A percentile compares a stretch with the other conserved stretches of the same genome.
phyloP scores from a whole-genome alignment of 1,140 invertebrate species.

The Halictus rubicundus region DNA sequence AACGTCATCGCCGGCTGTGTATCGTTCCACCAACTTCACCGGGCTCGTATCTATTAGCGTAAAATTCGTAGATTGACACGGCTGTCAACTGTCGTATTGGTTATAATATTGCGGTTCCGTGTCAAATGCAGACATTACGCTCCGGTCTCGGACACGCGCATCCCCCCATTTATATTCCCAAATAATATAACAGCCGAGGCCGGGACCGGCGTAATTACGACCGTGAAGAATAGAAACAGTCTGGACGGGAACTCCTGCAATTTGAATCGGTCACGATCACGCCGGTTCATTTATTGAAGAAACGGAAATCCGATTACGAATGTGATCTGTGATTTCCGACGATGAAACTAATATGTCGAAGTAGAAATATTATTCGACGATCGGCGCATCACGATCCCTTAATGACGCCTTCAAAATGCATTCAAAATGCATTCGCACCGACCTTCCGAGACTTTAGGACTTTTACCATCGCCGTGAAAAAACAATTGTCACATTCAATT shows the following conservation, averaged over 20 bases:
- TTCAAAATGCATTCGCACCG: too few species aligned
- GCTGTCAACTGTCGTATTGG: neutral
- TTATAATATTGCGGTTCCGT: neutral
- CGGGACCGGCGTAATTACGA: neutral
- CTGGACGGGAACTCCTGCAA: neutral
- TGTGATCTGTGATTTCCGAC: neutral
- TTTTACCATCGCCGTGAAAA: too few species aligned
- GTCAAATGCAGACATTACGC: conserved; percentile 9
- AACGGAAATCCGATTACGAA: neutral
- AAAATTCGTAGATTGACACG: neutral
- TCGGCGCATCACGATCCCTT: too few species aligned
- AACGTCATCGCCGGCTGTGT: neutral
- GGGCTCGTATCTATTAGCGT: neutral
- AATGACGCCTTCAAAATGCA: too few species aligned
- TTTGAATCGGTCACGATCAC: neutral
- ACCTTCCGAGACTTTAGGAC: too few species aligned
- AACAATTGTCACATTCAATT: too few species aligned
- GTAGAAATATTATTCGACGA: too few species aligned
- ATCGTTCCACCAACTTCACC: neutral
- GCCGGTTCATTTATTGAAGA: neutral
- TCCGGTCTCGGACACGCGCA: neutral
- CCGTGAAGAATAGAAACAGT: too few species aligned
- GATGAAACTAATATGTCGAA: too few species aligned
- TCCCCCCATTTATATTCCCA: neutral
- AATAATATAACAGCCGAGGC: neutral